Conservation (phyloP, 2,113 vertebrate species). For the Toxotes jaculatrix region DNA sequence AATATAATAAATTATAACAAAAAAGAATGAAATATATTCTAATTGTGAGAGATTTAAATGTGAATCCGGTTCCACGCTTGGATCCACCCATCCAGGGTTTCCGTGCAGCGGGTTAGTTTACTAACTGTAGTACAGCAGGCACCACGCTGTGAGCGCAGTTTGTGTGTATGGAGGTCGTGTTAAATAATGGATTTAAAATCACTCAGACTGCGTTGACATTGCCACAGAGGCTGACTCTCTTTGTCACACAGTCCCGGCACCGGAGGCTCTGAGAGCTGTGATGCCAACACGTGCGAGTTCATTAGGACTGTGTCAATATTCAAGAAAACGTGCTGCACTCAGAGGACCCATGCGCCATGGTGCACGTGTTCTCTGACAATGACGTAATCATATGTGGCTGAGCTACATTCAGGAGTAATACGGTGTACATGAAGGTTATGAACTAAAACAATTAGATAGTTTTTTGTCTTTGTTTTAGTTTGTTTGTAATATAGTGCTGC, state of each 20-base stretch:
- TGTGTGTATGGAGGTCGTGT: conserved; percentile 45
- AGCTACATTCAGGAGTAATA: conserved; percentile 10
- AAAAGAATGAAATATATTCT: background rate
- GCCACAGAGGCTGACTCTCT: background rate
- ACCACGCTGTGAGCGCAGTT: conserved; percentile 55
- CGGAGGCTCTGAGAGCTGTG: background rate
- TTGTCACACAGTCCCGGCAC: background rate
- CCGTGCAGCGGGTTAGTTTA: conserved; percentile 65
- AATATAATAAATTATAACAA: no score
- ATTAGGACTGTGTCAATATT: background rate
- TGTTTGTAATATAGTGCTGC: no score
- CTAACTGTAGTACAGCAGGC: conserved; percentile 75
- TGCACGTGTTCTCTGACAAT: conserved; percentile 39
- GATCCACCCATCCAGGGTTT: conserved; percentile 56
- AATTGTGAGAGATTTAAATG: background rate
- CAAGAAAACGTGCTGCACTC: background rate
- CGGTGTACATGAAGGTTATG: background rate
- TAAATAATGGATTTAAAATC: background rate
- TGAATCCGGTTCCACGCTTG: conserved; percentile 8
- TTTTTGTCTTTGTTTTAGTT: no score
- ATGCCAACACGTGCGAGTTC: background rate
- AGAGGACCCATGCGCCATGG: conserved; percentile 20
- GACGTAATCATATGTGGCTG: conserved; percentile 31
- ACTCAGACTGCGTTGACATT: background rate
- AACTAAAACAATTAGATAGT: no score